phyloP scores from a whole-genome alignment of 1,140 invertebrate species.

The Leptinotarsa defecta region DNA sequence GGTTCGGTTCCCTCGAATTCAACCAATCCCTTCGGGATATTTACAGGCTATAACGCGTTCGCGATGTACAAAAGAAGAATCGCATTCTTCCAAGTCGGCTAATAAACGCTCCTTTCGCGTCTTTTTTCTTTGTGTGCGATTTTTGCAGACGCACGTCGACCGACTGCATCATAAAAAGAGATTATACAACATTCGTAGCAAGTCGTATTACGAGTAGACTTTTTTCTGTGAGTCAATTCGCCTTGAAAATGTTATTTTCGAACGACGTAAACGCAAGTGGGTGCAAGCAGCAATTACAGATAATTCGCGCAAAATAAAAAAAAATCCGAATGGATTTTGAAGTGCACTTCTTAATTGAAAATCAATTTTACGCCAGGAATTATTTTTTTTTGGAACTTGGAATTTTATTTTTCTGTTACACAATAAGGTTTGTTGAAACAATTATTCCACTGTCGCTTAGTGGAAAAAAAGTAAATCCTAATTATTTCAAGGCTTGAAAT shows the following conservation, averaged over 20 bases:
- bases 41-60: background rate
- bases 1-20: background rate
- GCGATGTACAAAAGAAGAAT: background rate
- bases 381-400: too few species aligned
- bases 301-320: background rate
- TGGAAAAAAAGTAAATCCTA: too few species aligned
- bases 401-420: too few species aligned
- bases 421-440: too few species aligned
- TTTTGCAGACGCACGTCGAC: conserved; percentile 2
- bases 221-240: conserved; percentile 1
- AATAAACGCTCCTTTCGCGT: background rate
- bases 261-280: conserved; percentile 6
- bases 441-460: too few species aligned
- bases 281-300: background rate
- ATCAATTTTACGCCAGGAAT: too few species aligned
- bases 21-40: background rate
- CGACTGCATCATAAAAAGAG: background rate
- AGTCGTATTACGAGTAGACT: background rate
- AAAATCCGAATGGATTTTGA: background rate
- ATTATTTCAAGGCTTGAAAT: too few species aligned
- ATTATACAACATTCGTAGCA: conserved; percentile 6
- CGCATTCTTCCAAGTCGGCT: background rate
- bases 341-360: too few species aligned
- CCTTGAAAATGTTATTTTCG: conserved; percentile 2
- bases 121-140: background rate